Conservation (phyloP, 37 sponge, comb jelly and placozoan genomes). For the Halisarca cf. caerulea region DNA sequence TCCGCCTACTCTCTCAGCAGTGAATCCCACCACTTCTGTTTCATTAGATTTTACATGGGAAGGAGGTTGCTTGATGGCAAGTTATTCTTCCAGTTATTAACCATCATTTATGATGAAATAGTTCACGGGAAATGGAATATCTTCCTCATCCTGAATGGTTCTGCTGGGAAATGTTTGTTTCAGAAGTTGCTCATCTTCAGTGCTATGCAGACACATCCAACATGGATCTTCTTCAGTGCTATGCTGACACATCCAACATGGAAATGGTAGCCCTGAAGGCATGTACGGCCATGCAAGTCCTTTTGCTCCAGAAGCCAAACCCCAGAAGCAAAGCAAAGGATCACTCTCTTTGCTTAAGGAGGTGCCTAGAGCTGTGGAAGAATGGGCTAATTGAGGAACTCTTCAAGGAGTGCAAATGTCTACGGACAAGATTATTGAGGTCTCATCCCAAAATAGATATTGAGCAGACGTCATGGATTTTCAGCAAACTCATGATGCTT, state of each 20-base stretch:
- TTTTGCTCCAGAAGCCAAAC: slow-evolving; percentile 19
- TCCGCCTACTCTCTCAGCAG: too few relatives aligned
- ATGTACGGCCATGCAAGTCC: slow-evolving; percentile 18
- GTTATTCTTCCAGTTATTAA: not conserved
- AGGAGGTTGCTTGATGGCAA: slow-evolving; percentile 2
- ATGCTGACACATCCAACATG: slow-evolving; percentile 9
- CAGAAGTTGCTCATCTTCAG: slow-evolving; percentile 4
- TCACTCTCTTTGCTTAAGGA: not conserved
- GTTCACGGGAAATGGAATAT: slow-evolving; percentile 16
- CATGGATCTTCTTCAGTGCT: slow-evolving; percentile 7
- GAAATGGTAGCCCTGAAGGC: slow-evolving; percentile 1
- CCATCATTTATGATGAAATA: not conserved
- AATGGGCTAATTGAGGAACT: not conserved
- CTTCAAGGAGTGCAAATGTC: not conserved
- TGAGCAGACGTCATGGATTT: not conserved
- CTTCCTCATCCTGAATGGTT: slow-evolving; percentile 5
- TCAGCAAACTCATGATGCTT: slow-evolving; percentile 11
- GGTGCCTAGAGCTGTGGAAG: slow-evolving; percentile 5
- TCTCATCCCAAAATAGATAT: not conserved
- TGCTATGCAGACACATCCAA: slow-evolving; percentile 4
- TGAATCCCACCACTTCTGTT: too few relatives aligned
- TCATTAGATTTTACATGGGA: not conserved
- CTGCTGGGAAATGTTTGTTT: not conserved
- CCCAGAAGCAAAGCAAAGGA: slow-evolving; percentile 4
- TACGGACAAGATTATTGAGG: not conserved